Conservation (phyloP, 2,888 invertebrate genomes). For the Phyto melanocephala region DNA sequence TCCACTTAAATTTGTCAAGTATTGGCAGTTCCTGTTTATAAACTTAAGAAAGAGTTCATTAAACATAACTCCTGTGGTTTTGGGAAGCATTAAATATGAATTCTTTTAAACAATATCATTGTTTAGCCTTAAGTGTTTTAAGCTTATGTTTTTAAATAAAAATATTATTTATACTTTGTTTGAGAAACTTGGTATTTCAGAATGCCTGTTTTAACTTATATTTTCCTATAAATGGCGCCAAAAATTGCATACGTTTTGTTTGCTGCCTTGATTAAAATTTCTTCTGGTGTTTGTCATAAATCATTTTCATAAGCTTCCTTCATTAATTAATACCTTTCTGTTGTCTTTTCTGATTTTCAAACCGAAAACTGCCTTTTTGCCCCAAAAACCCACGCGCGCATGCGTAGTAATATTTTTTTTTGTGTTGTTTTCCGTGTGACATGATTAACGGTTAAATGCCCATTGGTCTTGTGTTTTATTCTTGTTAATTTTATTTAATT, state of each 20-base stretch:
- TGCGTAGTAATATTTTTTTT: conserved; percentile 10
- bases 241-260: conserved; percentile 20
- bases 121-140: conserved; percentile 46
- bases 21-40: conserved; percentile 62
- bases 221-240: conserved; percentile 56
- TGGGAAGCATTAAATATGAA: conserved; percentile 17
- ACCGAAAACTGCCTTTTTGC: not conserved
- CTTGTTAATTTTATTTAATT: conserved; percentile 24
- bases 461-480: conserved; percentile 49
- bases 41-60: conserved; percentile 12
- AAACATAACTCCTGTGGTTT: conserved; percentile 52
- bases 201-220: not conserved
- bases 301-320: conserved; percentile 37
- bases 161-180: not conserved
- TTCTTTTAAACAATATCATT: conserved; percentile 35
- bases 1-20: conserved; percentile 64
- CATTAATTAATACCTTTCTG: conserved; percentile 58
- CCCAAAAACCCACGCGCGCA: conserved; percentile 43
- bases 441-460: conserved; percentile 63
- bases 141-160: not conserved
- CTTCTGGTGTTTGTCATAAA: conserved; percentile 55
- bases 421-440: conserved; percentile 54
- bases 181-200: not conserved
- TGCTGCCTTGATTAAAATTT: conserved; percentile 21
- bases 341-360: conserved; percentile 17